Conservation (phyloP, 2,888 invertebrate species). For the Cactoblastis cactorum region DNA sequence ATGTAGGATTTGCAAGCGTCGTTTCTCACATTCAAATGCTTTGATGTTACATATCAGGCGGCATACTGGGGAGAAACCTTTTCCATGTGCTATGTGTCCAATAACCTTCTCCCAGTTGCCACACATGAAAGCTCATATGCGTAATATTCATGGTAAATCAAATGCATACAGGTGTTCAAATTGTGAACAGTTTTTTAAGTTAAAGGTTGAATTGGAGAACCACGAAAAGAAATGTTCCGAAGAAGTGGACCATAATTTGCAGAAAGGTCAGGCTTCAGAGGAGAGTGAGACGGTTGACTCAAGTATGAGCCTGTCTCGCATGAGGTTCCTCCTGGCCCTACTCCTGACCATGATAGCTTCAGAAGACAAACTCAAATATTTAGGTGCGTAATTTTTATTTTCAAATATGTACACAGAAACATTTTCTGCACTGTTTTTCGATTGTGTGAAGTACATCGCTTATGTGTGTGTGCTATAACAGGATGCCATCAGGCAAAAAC, state of each 20-base stretch:
- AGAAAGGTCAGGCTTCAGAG: conserved; percentile 41
- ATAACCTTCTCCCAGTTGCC: conserved; percentile 89
- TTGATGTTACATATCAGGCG: conserved; percentile 89
- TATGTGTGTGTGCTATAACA: conserved; percentile 68
- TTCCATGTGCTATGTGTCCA: conserved; percentile 84
- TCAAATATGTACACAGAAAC: conserved; percentile 17
- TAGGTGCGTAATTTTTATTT: conserved; percentile 82
- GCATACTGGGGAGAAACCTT: conserved; percentile 93
- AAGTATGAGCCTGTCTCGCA: conserved; percentile 84
- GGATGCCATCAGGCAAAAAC: conserved; percentile 36
- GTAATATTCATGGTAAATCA: conserved; percentile 88
- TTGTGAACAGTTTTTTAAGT: conserved; percentile 86
- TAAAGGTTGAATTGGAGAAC: conserved; percentile 84
- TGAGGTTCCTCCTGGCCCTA: conserved; percentile 89
- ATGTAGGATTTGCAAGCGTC: conserved; percentile 88
- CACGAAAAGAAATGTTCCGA: conserved; percentile 79
- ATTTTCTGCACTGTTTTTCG: conserved; percentile 44
- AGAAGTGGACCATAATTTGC: conserved; percentile 43
- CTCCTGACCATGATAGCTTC: conserved; percentile 90
- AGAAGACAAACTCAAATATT: conserved; percentile 86
- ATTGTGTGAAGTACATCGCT: conserved; percentile 62
- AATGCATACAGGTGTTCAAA: conserved; percentile 88
- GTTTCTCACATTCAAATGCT: conserved; percentile 91
- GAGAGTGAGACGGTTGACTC: conserved; percentile 61
- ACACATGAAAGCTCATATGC: conserved; percentile 93